Evolutionary conservation across 2,888 invertebrate species (phyloP), one percentile per base, ranked within the genome.

Genomic region (Desoria tigrina): DNA sequence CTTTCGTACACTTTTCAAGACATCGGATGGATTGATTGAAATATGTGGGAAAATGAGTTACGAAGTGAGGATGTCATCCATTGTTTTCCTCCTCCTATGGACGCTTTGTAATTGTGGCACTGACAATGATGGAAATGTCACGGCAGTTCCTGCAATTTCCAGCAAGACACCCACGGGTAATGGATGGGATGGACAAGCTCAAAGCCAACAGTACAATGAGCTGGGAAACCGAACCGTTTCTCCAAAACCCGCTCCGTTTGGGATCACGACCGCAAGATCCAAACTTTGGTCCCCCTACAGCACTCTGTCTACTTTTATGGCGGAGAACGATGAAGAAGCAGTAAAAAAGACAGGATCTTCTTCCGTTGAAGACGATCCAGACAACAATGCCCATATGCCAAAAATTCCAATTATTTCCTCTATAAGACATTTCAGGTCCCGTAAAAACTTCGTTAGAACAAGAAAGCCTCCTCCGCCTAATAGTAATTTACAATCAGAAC

Each of bases 361-460:
- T n/a, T 9, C 21, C n/a, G 51, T 51, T 7, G 26, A 14, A 7
- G 24, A 14, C 6, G 24, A 51, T 26, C 3, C 11, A 24, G 45
- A 45, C n/a, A 51, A 21, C 24, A 51, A 21, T 9, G 24, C 24
- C 16, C 6, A 16, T 6, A 21, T 6, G 6, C 58, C 42, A 24
- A 67, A 71, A 66, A 59, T 68, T 23, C 74, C 74, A 23, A 65
- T 73, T 62, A 74, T 76, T 60, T 71, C 74, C 39, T 74, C 72
- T 50, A 76, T 76, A 64, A 65, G 76, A 56, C 76, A 76, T 63
- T 70, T 72, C 68, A 71, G 72, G 57, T 74, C 74, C 27, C 63
- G 76, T 39, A 76, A 74, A 74, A 76, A 68, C 68, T 76, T 76
- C 49, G 65, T 70, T 21, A 61, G 74, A 61, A 67, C 69, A 62